Percentiles rank a stretch among this genome's conserved stretches.
phyloP scores from a whole-genome alignment of 2,888 invertebrate genomes.

The Pollenia amentaria region DNA sequence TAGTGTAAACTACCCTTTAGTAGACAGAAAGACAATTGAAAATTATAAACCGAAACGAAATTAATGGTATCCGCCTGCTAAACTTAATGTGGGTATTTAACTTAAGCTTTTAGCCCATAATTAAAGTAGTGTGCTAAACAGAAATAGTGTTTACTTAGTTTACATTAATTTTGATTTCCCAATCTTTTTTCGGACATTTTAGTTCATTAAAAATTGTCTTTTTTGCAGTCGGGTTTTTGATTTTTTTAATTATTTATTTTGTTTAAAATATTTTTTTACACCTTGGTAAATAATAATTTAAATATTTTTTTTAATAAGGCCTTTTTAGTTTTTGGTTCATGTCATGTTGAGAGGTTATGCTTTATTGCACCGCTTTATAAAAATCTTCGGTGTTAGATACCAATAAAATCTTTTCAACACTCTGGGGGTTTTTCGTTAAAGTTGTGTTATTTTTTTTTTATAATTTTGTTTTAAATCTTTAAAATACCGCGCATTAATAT shows the following conservation, averaged over 20 bases:
- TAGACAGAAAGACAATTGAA: no score
- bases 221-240: no score
- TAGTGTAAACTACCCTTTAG: no score
- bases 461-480: constrained; percentile 27
- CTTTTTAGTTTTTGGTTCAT: constrained; percentile 32
- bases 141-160: no score
- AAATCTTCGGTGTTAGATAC: constrained; percentile 52
- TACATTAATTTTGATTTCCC: no score
- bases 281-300: constrained; percentile 17
- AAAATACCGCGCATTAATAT: constrained; percentile 56
- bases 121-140: no score
- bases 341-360: constrained; percentile 73
- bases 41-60: no score
- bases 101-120: no score
- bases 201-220: no score
- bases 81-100: not conserved
- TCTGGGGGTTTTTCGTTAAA: constrained; percentile 65
- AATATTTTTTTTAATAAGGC: not conserved
- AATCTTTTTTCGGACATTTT: no score
- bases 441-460: constrained; percentile 25
- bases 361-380: constrained; percentile 70
- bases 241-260: not conserved
- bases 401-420: constrained; percentile 65
- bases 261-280: constrained; percentile 44
- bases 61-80: no score